Percentiles rank a stretch among this genome's conserved stretches.
Conservation (phyloP, 2,797 vertebrate genomes). For the Falco novaeseelandiae region DNA sequence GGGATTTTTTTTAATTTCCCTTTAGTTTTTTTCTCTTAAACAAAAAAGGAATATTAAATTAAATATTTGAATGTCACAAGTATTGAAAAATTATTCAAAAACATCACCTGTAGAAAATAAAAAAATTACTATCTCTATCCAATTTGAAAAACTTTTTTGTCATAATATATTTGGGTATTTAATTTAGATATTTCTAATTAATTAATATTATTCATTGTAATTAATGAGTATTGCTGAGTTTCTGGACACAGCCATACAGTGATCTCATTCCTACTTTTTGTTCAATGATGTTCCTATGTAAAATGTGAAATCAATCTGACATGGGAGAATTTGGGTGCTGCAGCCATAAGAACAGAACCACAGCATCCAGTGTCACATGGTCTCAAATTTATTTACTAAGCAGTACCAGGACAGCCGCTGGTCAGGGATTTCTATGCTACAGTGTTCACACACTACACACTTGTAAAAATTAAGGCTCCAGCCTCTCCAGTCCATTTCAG, state of each 20-base stretch:
- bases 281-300: background rate
- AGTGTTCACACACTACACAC: background rate
- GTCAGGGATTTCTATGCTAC: background rate
- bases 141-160: background rate
- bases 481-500: background rate
- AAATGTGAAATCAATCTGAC: background rate
- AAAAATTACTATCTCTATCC: background rate
- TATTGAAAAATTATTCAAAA: background rate
- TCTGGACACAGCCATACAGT: background rate
- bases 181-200: background rate
- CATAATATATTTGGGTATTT: background rate
- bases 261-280: background rate
- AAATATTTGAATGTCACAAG: background rate
- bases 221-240: background rate
- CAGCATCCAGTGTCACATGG: background rate
- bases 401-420: background rate
- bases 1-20: conserved; percentile 3
- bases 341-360: background rate
- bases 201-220: background rate
- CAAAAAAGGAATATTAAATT: background rate
- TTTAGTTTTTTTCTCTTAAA: background rate
- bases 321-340: background rate
- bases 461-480: background rate
- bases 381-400: background rate
- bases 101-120: background rate